Evolutionary conservation across 2,113 vertebrate genomes (phyloP), one percentile per base, ranked within the genome.

Genomic region (Chrysochloris asiatica): DNA sequence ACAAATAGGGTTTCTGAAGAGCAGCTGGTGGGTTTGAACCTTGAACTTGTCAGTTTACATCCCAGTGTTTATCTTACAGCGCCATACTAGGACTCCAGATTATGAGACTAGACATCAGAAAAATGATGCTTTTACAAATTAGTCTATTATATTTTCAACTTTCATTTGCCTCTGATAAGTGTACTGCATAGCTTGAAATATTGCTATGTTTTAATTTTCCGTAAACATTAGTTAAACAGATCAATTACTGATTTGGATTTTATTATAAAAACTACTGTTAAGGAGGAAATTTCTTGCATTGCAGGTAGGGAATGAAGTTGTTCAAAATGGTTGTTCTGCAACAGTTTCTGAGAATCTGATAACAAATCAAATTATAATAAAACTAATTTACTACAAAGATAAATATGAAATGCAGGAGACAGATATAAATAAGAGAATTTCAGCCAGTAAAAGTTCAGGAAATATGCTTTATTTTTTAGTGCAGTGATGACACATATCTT

Each of bases 221-320:
- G 93, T 86, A 95, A 86, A 80, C 11, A 73, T n/a, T 87, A 89
- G 59, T 92, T 96, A 82, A 67, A 52, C 45, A 88, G 81, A 84
- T 93, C 83, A 92, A 75, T 96, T 93, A 88, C 82, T 93, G 87
- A 81, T 95, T 95, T 85, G n/a, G 12, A 43, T 65, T 93, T 92
- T 88, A 50, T 88, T 73, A 82, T 92, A 71, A 92, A 94, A 95
- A 59, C 10, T 50, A 90, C 79, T 87, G 48, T 86, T 56, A 41
- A 86, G 50, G 38, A 56, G 36, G 33, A 90, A 80, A 95, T 90
- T 90, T 95, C 75, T 73, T 80, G 38, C 81, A 24, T 83, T 41
- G 2, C 12, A 79, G 28, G 22, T 73, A 92, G 33, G 26, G 30
- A 94, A 92, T 82, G 48, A 72, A 93, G 41, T 65, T 28, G 89